A percentile compares a stretch with the other conserved stretches of the same genome.
phyloP scores from a whole-genome alignment of 2,888 invertebrate species.

The Globia sparganii region DNA sequence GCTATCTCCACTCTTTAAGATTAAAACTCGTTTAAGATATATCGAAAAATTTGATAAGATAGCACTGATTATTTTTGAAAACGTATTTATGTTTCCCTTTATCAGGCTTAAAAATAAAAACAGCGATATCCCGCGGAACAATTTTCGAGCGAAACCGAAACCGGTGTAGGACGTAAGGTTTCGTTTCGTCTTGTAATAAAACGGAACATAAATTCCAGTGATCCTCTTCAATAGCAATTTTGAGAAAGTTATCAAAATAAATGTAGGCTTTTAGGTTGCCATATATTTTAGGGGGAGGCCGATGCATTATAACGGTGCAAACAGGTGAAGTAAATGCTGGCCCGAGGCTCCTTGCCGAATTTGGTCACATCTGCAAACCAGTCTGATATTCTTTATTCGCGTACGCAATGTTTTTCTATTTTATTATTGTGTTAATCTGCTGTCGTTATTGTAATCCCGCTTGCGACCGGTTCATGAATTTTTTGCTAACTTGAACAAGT shows the following conservation, averaged over 20 bases:
- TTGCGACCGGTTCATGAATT: constrained; percentile 48
- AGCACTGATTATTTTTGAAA: constrained; percentile 40
- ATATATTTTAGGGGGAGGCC: constrained; percentile 84
- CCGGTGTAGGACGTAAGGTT: constrained; percentile 45
- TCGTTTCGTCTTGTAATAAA: constrained; percentile 57
- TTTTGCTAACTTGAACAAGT: constrained; percentile 31
- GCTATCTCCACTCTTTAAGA: constrained; percentile 52
- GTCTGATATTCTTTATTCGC: constrained; percentile 67
- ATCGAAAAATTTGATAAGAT: constrained; percentile 55
- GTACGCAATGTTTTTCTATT: constrained; percentile 70
- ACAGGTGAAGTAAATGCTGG: constrained; percentile 72
- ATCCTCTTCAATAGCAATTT: constrained; percentile 67
- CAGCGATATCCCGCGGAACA: constrained; percentile 36
- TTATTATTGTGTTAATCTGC: constrained; percentile 63
- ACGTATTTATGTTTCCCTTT: constrained; percentile 33
- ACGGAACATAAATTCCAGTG: constrained; percentile 66
- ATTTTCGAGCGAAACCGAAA: constrained; percentile 61
- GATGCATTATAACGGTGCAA: constrained; percentile 80
- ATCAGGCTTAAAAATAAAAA: constrained; percentile 34
- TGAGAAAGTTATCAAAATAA: constrained; percentile 82
- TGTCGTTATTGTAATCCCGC: constrained; percentile 43
- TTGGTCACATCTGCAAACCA: constrained; percentile 68
- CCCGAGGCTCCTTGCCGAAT: constrained; percentile 66
- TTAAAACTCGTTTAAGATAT: constrained; percentile 54
- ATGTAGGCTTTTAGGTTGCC: constrained; percentile 86